phyloP scores from a whole-genome alignment of 64 coral and sea anemone genomes.

The Stylophora pistillata region DNA sequence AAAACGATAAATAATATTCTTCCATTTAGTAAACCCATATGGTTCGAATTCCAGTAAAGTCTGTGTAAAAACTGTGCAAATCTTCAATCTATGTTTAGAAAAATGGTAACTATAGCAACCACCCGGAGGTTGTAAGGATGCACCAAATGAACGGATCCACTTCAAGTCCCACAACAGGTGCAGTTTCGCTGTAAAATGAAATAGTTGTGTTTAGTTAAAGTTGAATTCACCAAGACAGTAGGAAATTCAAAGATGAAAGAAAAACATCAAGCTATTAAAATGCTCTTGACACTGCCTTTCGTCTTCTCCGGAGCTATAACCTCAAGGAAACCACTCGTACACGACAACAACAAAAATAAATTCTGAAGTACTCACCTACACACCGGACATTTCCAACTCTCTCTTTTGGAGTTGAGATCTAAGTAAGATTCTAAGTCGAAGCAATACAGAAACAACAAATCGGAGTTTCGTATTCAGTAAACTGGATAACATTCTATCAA shows the following conservation, averaged over 20 bases:
- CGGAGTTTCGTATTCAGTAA: background rate
- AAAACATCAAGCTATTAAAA: background rate
- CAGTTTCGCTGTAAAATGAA: constrained; percentile 52
- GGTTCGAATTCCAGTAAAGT: too few relatives aligned
- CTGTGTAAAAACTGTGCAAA: too few relatives aligned
- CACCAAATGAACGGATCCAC: constrained; percentile 76
- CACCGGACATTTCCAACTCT: constrained; percentile 97
- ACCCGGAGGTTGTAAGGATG: constrained; percentile 58
- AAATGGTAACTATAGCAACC: constrained; percentile 31
- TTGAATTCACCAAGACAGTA: background rate
- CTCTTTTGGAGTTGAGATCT: constrained; percentile 87
- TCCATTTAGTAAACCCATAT: too few relatives aligned
- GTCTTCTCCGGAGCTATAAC: too few relatives aligned
- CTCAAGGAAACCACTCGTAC: too few relatives aligned
- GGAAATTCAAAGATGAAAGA: background rate
- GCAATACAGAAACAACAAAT: constrained; percentile 53
- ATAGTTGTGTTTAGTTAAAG: background rate
- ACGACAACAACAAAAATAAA: background rate
- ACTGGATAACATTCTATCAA: too few relatives aligned
- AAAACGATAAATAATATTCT: too few relatives aligned
- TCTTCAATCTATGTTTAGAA: too few relatives aligned
- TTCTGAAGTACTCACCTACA: constrained; percentile 90
- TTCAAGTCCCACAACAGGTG: constrained; percentile 63
- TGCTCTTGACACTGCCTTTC: too few relatives aligned
- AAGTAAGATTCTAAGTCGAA: constrained; percentile 97